phyloP scores from a whole-genome alignment of 1,140 invertebrate genomes.

The Stegodyphus dumicola region DNA sequence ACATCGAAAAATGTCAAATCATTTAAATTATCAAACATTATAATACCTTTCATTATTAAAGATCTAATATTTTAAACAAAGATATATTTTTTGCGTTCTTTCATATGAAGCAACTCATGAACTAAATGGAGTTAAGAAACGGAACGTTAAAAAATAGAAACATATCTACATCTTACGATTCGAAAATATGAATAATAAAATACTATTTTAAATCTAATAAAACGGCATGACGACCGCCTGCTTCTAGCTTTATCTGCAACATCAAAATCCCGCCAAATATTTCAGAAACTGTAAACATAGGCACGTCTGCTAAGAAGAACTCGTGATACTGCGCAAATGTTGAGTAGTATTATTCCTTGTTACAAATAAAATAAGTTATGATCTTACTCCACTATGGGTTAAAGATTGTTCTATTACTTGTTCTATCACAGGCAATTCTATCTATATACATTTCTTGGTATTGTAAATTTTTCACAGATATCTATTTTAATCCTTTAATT shows the following conservation, averaged over 20 bases:
- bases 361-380: not conserved
- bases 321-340: not conserved
- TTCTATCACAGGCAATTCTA: no score
- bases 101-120: not conserved
- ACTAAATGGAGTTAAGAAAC: not conserved
- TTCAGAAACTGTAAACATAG: not conserved
- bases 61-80: not conserved
- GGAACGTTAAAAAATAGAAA: no score
- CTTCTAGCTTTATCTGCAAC: no score
- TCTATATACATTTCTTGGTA: no score
- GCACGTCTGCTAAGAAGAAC: conserved; percentile 14
- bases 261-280: conserved; percentile 21
- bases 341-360: not conserved
- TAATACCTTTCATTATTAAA: conserved; percentile 76
- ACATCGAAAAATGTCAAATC: conserved; percentile 84
- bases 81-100: not conserved
- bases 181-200: no score
- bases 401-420: no score
- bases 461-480: no score
- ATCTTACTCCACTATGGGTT: no score
- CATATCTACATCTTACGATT: no score
- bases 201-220: no score
- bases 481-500: no score
- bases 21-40: conserved; percentile 83
- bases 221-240: no score